phyloP scores from a whole-genome alignment of 1,140 invertebrate species.

The Lamellibrachia luymesi region DNA sequence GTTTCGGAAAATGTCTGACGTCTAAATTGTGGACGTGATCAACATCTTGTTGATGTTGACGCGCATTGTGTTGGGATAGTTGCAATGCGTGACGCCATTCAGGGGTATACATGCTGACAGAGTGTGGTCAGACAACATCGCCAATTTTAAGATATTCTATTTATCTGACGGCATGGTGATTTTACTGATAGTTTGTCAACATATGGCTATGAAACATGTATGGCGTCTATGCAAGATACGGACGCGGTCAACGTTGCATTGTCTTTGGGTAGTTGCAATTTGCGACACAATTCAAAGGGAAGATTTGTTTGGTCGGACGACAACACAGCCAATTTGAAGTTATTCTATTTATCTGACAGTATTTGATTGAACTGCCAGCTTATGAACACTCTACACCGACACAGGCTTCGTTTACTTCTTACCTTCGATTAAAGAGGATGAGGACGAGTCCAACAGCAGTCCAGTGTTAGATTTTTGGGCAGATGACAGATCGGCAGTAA shows the following conservation, averaged over 20 bases:
- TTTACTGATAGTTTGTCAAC: not conserved
- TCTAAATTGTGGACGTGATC: too few species aligned
- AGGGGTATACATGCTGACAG: not conserved
- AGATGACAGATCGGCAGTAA: too few species aligned
- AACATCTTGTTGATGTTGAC: too few species aligned
- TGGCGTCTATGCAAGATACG: too few species aligned
- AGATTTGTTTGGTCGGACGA: not conserved
- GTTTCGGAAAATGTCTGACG: too few species aligned
- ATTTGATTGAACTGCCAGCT: not conserved
- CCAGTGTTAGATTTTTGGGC: too few species aligned
- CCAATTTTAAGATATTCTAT: not conserved
- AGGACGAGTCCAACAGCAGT: too few species aligned
- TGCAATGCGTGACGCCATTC: not conserved
- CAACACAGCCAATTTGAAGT: not conserved
- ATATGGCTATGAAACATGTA: not conserved
- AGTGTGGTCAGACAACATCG: not conserved
- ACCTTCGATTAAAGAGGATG: too few species aligned
- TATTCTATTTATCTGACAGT: not conserved
- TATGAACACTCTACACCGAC: not conserved
- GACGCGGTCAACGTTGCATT: not conserved
- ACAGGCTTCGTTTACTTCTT: too few species aligned
- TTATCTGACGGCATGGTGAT: not conserved
- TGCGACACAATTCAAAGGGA: not conserved
- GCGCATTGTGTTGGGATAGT: too few species aligned
- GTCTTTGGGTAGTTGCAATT: not conserved